Conservation (phyloP, 2,797 vertebrate genomes). For the Zalophus californianus region DNA sequence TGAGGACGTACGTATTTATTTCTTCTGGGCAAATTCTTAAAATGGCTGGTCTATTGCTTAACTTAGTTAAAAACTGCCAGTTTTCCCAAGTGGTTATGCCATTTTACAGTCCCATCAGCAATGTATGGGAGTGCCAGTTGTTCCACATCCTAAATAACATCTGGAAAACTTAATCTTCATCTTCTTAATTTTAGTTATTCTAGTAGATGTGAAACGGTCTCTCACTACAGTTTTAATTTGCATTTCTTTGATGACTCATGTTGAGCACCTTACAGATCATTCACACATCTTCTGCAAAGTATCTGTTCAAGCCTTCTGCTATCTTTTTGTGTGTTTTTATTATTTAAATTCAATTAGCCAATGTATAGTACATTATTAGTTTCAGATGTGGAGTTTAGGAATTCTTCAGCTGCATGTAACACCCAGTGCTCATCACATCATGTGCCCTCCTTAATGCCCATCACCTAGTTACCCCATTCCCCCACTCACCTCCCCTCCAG, state of each 20-base stretch:
- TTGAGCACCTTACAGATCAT: neutral
- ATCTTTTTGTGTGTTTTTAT: neutral
- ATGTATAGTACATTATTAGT: neutral
- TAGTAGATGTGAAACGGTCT: neutral
- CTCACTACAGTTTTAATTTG: neutral
- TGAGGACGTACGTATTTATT: neutral
- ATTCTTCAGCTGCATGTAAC: neutral
- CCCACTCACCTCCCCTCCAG: too few relatives aligned
- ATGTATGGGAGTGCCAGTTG: neutral
- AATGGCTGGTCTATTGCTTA: neutral
- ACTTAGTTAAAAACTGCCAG: neutral
- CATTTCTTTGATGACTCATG: neutral
- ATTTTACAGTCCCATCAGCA: neutral
- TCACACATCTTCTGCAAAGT: neutral
- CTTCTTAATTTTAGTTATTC: neutral
- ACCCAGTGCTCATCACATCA: neutral
- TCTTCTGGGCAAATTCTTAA: conserved; percentile 13
- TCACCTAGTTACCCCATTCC: neutral
- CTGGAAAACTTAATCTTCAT: neutral
- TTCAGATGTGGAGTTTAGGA: neutral
- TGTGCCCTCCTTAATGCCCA: neutral
- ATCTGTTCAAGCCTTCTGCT: neutral
- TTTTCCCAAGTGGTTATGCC: neutral
- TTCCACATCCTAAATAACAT: neutral
- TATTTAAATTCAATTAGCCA: neutral